Base-by-base conservation (phyloP, 2,888 invertebrate genomes). In the Scaptomyza cyrtandrae region DNA sequence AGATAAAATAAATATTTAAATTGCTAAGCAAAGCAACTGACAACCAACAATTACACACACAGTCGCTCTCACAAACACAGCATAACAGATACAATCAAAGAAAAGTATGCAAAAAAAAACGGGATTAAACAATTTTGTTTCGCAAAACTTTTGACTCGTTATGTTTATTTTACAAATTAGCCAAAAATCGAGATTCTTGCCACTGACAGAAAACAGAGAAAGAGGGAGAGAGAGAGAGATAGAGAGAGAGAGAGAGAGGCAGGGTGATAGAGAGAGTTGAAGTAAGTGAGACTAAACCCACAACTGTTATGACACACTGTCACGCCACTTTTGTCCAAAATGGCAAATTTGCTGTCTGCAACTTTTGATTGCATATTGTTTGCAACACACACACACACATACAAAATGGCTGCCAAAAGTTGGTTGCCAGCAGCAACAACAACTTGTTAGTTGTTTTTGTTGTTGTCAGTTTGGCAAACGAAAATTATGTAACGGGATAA, bases 361-460 rank as follows among this genome's bases (percentile, higher is more conserved):
- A 83, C 77, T 83, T 83, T 86, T 83, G 85, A 83, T 83, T 83
- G 83, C 83, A 84, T 84, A 86, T 83, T 86, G 86, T 84, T 83
- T 84, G 87, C 67, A 69, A 56, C 71, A 76, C 71, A 71, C 60
- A 71, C 44, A 76, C 57, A 60, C 57, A 62, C 52, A 46, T 19
- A 61, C 31, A 57, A 55, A 70, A 52, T 74, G 53, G 6, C 46
- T 57, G 66, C 41, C 67, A 81, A 84, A 84, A 84, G 77, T 83
- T 83, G 49, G 59, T 70, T 66, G 84, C 82, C 84, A 49, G 49
- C 63, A 75, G 82, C 73, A 46, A 68, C 67, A 52, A 64, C 27
- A 66, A 61, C 67, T 72, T 71, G 68, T 69, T 71, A 50, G 33
- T 67, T 61, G 33, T 53, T 69, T 46, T 64, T 72, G 33, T 53